phyloP scores from a whole-genome alignment of 2,888 invertebrate genomes.

The Neocrepidodera transversa region DNA sequence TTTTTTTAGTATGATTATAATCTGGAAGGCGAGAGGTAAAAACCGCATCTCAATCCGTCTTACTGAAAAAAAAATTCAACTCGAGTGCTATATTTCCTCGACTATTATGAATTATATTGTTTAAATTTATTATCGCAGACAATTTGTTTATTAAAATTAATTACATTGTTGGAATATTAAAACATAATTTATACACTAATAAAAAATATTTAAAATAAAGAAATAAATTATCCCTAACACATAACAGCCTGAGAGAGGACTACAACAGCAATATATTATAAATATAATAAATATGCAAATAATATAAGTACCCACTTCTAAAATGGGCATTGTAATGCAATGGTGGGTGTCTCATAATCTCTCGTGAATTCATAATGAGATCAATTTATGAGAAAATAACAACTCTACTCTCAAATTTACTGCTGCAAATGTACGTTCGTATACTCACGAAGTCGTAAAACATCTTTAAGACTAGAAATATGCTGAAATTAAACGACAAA shows the following conservation, averaged over 20 bases:
- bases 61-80: no score
- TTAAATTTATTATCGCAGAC: no score
- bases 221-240: not conserved
- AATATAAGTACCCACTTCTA: conserved; percentile 17
- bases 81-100: no score
- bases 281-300: conserved; percentile 36
- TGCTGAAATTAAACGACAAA: conserved; percentile 8
- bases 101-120: no score
- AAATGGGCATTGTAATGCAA: conserved; percentile 15
- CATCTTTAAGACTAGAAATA: conserved; percentile 17
- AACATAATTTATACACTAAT: not conserved
- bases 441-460: conserved; percentile 20
- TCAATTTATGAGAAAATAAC: conserved; percentile 31
- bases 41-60: no score
- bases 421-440: conserved; percentile 17
- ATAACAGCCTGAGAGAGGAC: not conserved
- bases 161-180: not conserved
- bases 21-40: no score
- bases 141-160: no score
- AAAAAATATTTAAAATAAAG: conserved; percentile 5
- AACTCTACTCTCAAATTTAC: conserved; percentile 23
- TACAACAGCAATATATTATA: conserved; percentile 1
- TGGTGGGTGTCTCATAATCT: conserved; percentile 20
- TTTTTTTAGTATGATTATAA: no score
- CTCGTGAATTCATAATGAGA: conserved; percentile 29